Evolutionary conservation across 2,113 vertebrate genomes (phyloP), one percentile per base, ranked within the genome.

Genomic region (Meles meles): DNA sequence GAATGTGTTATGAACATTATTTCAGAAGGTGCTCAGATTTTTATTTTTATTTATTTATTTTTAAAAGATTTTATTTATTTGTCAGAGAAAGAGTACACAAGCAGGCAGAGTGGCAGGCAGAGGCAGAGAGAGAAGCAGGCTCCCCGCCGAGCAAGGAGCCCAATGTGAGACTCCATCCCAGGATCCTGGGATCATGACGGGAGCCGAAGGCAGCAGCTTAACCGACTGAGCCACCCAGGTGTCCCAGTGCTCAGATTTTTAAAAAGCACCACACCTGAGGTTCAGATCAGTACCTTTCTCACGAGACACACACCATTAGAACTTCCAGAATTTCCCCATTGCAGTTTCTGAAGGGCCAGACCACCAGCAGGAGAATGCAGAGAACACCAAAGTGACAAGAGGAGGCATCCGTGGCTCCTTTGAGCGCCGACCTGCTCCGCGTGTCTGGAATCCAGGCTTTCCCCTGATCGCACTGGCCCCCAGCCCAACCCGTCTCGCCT

Each of bases 291-390:
- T 9, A 15, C 72, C 57, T 88, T 88, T 39, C 67, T 79, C 49
- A 39, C 0, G 18, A 55, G 63, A 84, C 1, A 7, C 0, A n/a
- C 4, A 29, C 0, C 23, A 1, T 3, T 25, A 15, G n/a, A 27
- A 29, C 49, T 80, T 67, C 55, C 52, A 17, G 71, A 76, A 37
- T 5, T 1, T 88, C 49, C 15, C 31, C 21, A 57, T 25, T 23
- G 3, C 52, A 37, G 14, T 81, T 72, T 89, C 65, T 31, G 21
- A 76, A 77, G 85, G 15, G 9, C 10, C n/a, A 14, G 49, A 47
- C 27, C 11, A 44, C 23, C 39, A 55, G 52, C 27, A 6, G 52
- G 52, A 91, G 42, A 37, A 4, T 11, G 34, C 4, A 6, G 10
- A 72, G 52, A 29, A 3, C 29, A 6, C 18, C 2, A 14, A 7